These are phyloP conservation scores for Pteropus rufus DNA, from an alignment of 2,797 vertebrate species.

Conservation along the genomic window DNA sequence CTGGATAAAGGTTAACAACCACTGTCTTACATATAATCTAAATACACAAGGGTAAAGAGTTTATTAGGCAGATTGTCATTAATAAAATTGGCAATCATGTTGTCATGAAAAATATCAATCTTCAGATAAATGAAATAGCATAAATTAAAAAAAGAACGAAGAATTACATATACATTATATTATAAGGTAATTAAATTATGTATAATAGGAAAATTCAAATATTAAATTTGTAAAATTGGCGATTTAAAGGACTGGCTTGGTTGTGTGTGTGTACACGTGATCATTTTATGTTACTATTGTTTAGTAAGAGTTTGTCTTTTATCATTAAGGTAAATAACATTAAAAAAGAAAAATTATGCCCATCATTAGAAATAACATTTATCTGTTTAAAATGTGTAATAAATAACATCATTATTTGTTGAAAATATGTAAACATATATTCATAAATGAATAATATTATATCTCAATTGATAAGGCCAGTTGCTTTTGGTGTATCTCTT, in stretches of 20 bases:
- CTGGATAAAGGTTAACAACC: neutral
- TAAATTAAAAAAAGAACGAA: neutral
- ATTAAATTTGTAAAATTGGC: neutral
- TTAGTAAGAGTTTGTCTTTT: neutral
- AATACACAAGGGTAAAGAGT: neutral
- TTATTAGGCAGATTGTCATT: neutral
- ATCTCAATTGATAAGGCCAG: neutral
- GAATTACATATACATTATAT: neutral
- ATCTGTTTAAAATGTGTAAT: neutral
- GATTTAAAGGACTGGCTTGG: neutral
- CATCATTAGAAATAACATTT: neutral
- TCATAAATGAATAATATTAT: slow-evolving; percentile 53
- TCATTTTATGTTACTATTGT: neutral
- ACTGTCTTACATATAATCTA: neutral
- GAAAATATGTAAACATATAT: neutral
- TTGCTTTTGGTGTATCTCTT: neutral
- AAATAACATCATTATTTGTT: neutral
- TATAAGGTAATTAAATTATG: neutral
- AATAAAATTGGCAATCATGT: neutral
- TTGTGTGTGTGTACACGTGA: neutral
- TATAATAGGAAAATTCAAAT: neutral
- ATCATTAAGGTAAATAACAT: neutral
- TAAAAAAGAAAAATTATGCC: neutral
- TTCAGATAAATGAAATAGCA: neutral
- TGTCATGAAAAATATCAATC: neutral